Evolutionary conservation across 2,797 vertebrate genomes (phyloP), one percentile per base, ranked within the genome.

Genomic region (Myiotriccus ornatus): DNA sequence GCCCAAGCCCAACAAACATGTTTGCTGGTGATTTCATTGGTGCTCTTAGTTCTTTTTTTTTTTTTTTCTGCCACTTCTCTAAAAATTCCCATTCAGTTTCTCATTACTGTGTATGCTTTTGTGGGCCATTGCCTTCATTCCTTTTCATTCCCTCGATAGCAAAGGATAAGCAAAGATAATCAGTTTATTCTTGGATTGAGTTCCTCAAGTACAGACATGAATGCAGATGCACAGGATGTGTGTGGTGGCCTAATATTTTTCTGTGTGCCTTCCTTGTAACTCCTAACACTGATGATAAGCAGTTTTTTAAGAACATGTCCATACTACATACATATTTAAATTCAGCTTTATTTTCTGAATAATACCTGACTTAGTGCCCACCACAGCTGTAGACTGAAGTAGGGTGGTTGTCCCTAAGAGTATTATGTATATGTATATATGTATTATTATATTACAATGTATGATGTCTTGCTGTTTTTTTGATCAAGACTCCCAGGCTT

Each of bases 251-350:
- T 70, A 4, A 69, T 49, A n/a, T 32, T 79, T 80, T 63, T 75
- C 41, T 82, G 41, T 68, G 24, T 30, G 47, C 25, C 8, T 84
- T 78, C n/a, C 37, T 50, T 79, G 30, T 56, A 80, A 60, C 30
- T 78, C 25, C 28, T 74, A 10, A 27, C 0, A 16, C 16, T 0
- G 0, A 4, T 57, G 47, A 10, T 50, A 43, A 83, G 30, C 46
- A n/a, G 14, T 57, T 71, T 88, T 43, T 55, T 14, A 52, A 47
- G 64, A 56, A 14, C 64, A 8, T 32, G 32, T 56, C n/a, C 19
- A 10, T 47, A 47, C 46, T 41, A 17, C 22, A 32, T 27, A n/a
- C 9, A 20, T 43, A 24, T 14, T 10, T 32, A 21, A 60, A 44
- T 76, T 28, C 35, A 60, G 35, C 28, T 70, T 68, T 80, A 44